Percentiles rank a stretch among this genome's conserved stretches.
Conservation (phyloP, 1,140 invertebrate species). For the Neoseiulus cucumeris region DNA sequence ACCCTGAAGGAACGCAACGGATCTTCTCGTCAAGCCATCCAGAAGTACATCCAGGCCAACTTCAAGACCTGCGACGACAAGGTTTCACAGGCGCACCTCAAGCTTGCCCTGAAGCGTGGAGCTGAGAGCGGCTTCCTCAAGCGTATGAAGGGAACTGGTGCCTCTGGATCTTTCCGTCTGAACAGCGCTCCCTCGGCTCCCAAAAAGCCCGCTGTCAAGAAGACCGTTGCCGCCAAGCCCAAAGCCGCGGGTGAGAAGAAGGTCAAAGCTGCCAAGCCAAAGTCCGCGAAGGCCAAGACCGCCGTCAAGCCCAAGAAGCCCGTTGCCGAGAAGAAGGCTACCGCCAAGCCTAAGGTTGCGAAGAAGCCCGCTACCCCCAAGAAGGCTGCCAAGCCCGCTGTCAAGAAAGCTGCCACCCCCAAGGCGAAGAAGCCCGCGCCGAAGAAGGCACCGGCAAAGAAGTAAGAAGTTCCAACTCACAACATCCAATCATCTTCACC, state of each 20-base stretch:
- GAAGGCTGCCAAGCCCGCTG: not conserved
- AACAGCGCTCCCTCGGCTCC: not conserved
- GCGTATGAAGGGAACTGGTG: slow-evolving; percentile 22
- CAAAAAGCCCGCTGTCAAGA: slow-evolving; percentile 15
- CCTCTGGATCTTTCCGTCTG: slow-evolving; percentile 21
- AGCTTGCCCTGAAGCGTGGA: slow-evolving; percentile 21
- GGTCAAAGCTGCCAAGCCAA: slow-evolving; percentile 13
- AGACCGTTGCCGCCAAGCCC: slow-evolving; percentile 12
- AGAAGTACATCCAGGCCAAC: slow-evolving; percentile 23
- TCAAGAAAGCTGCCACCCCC: slow-evolving; percentile 12
- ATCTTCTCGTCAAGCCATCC: slow-evolving; percentile 23
- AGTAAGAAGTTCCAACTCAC: not conserved
- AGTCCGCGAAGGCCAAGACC: slow-evolving; percentile 15
- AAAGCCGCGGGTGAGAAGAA: slow-evolving; percentile 13
- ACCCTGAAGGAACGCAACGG: slow-evolving; percentile 23
- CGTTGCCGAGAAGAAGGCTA: not conserved
- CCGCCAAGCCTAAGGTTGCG: not conserved
- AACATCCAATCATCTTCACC: too few species aligned
- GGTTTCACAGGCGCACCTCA: slow-evolving; percentile 18
- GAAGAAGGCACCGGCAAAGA: slow-evolving; percentile 7
- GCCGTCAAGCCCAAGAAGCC: not conserved
- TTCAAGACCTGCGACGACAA: slow-evolving; percentile 22
- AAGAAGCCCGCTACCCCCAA: slow-evolving; percentile 18
- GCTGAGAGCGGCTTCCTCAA: slow-evolving; percentile 19
- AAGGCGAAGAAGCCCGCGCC: slow-evolving; percentile 9